phyloP scores from a whole-genome alignment of 2,797 vertebrate genomes.

The Gymnoscopelus braueri region DNA sequence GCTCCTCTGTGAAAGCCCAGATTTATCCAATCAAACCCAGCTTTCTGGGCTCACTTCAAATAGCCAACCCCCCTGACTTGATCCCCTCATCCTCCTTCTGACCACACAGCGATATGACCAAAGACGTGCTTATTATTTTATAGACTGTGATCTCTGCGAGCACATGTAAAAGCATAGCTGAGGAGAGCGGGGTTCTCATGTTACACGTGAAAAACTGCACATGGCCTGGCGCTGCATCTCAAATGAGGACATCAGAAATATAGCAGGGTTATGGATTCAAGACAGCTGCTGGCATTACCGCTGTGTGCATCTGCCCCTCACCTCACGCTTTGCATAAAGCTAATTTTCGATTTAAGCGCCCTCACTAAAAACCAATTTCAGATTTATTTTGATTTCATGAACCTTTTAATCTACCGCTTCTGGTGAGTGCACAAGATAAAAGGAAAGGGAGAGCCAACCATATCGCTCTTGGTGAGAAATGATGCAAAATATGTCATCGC shows the following conservation, averaged over 20 bases:
- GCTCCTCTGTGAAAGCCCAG: slow-evolving; percentile 76
- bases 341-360: slow-evolving; percentile 52
- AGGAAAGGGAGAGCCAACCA: slow-evolving; percentile 72
- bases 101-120: slow-evolving; percentile 78
- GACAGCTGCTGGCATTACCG: slow-evolving; percentile 46
- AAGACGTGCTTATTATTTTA: slow-evolving; percentile 79
- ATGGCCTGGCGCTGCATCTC: slow-evolving; percentile 42
- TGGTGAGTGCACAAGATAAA: slow-evolving; percentile 77
- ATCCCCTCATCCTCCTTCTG: slow-evolving; percentile 72
- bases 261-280: slow-evolving; percentile 41
- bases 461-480: slow-evolving; percentile 73
- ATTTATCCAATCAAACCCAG: slow-evolving; percentile 76
- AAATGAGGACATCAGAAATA: slow-evolving; percentile 58
- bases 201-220: slow-evolving; percentile 63
- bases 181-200: slow-evolving; percentile 70
- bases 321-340: slow-evolving; percentile 60
- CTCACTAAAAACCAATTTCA: slow-evolving; percentile 64
- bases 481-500: slow-evolving; percentile 71
- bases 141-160: slow-evolving; percentile 71
- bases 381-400: slow-evolving; percentile 74
- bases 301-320: slow-evolving; percentile 36
- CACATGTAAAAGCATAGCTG: slow-evolving; percentile 69
- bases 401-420: slow-evolving; percentile 78
- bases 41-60: slow-evolving; percentile 76
- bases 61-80: slow-evolving; percentile 63